Base-by-base conservation (phyloP, 2,797 vertebrate species). In the Erpetoichthys calabaricus region DNA sequence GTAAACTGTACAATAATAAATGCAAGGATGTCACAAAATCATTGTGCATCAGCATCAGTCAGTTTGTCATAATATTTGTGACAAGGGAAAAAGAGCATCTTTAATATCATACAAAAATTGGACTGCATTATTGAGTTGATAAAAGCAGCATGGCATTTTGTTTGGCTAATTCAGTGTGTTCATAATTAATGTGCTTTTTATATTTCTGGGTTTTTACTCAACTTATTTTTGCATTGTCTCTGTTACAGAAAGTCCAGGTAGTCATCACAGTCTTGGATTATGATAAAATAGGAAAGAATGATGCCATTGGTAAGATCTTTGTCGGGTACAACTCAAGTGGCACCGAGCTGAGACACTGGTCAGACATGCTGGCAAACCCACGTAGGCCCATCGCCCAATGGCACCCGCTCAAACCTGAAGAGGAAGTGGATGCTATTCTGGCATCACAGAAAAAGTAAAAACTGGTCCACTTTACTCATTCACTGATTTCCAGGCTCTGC, bases 211-310 rank as follows among this genome's bases (percentile, higher is more conserved):
- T 51, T 10, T 47, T 8, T 51, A 42, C 4, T 8, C 8, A 2
- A 4, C 53, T 59, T 44, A 61, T 43, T 63, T 63, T 57, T 65
- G 46, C 3, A 67, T 56, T 44, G 59, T n/a, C 45, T 53, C 59
- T 46, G 25, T 58, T 63, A 2, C 62, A 98, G 95, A 98, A 97
- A 88, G 92, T 98, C 68, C 89, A 88, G 70, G 94, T 94, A 51
- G 92, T 94, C 65, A 85, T 98, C 84, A 97, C 95, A 0, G 94
- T 98, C 68, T 83, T 98, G 74, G 95, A 98, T 82, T 98, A 98
- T 0, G 95, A 98, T 84, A 98, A 97, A 77, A 87, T 98, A 62
- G 94, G 95, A 63, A 97, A 97, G 80, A 98, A 98, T 0, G 95
- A 98, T 42, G 95, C 95, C 78, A 98, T 98, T 0, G 95, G 95